Percentiles rank a stretch among this genome's conserved stretches.
Conservation (phyloP, 2,888 invertebrate species). For the Schrankia costaestrigalis region DNA sequence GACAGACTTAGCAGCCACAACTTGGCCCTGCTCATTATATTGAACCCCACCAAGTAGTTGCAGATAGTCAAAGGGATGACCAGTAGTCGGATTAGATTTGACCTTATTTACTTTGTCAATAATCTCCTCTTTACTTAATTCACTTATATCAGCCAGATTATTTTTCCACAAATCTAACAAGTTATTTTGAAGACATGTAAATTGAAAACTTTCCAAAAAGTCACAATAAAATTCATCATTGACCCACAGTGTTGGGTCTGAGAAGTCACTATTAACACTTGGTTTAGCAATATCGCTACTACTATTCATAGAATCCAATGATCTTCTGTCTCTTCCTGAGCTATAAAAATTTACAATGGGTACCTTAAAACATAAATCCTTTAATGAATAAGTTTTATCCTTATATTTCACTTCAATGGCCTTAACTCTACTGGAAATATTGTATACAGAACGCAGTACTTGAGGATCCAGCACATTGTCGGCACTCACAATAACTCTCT, state of each 20-base stretch:
- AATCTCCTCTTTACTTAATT: conserved; percentile 82
- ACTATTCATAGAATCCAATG: conserved; percentile 35
- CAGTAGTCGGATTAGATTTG: conserved; percentile 82
- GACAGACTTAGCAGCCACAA: conserved; percentile 83
- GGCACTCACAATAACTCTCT: conserved; percentile 83
- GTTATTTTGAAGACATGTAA: conserved; percentile 83
- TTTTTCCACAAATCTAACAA: conserved; percentile 87
- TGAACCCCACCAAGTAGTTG: conserved; percentile 82
- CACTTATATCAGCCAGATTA: conserved; percentile 72
- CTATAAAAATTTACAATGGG: conserved; percentile 66
- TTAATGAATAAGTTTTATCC: conserved; percentile 43
- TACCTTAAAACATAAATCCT: conserved; percentile 69
- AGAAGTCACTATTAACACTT: conserved; percentile 42
- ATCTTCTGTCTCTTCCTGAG: conserved; percentile 42
- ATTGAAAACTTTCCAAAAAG: conserved; percentile 81
- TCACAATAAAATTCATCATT: conserved; percentile 82
- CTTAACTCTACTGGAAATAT: conserved; percentile 75
- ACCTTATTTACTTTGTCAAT: conserved; percentile 80
- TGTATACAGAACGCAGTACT: conserved; percentile 74
- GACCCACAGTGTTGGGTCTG: conserved; percentile 81
- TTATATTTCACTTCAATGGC: conserved; percentile 50
- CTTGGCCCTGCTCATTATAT: conserved; percentile 80
- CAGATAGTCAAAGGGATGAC: conserved; percentile 83
- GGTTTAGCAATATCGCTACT: conserved; percentile 20
- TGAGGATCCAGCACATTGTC: conserved; percentile 84